Conservation (phyloP, 2,797 vertebrate genomes). For the Rhynchonycteris naso region DNA sequence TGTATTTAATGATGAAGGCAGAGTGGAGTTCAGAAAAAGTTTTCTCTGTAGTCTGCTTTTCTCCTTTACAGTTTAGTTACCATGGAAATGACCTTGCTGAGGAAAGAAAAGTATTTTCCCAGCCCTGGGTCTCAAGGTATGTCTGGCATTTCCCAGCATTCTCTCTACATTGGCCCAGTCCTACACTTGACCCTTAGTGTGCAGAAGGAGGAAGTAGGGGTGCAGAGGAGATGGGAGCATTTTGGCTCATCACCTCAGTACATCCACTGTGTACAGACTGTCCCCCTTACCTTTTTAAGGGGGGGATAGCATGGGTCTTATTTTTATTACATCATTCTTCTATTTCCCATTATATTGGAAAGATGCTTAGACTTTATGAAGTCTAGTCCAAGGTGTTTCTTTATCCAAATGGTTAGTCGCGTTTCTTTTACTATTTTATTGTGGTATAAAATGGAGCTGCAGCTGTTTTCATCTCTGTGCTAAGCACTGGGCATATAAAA, state of each 20-base stretch:
- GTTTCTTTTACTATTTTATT: neutral
- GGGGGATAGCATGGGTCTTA: fast-evolving
- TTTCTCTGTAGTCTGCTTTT: neutral
- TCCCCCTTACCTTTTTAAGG: too few species aligned
- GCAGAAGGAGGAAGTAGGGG: neutral
- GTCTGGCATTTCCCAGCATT: slow-evolving; percentile 37
- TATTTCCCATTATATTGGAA: neutral
- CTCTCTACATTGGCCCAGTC: neutral
- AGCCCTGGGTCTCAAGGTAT: neutral
- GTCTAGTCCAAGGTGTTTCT: neutral
- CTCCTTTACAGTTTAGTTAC: slow-evolving; percentile 32
- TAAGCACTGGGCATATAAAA: neutral
- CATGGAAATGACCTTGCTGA: slow-evolving; percentile 65
- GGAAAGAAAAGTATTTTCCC: slow-evolving; percentile 50
- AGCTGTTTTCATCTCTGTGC: neutral
- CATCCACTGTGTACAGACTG: neutral
- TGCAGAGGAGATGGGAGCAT: neutral
- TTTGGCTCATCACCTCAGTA: neutral
- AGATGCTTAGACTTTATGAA: slow-evolving; percentile 1
- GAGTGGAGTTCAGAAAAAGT: neutral
- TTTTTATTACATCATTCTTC: neutral
- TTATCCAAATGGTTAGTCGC: neutral
- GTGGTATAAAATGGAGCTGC: neutral
- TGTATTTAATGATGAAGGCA: neutral
- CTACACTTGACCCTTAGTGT: neutral